These are phyloP conservation scores for Salminus brasiliensis DNA, from an alignment of 2,113 vertebrate genomes.

Conservation along the genomic window DNA sequence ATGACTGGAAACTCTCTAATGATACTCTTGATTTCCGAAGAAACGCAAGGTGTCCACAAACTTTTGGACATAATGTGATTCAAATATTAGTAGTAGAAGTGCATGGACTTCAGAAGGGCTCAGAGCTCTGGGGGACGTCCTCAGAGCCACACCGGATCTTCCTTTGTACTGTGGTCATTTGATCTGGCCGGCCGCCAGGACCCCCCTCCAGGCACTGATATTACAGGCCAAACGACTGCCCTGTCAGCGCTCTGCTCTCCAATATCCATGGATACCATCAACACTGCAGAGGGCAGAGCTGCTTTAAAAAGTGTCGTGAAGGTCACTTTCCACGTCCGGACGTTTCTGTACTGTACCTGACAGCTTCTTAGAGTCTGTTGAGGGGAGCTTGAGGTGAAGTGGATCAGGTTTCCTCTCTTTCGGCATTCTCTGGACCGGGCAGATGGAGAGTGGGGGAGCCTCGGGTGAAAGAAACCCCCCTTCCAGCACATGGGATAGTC, in stretches of 20 bases:
- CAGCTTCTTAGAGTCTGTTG: background rate
- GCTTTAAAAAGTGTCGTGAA: background rate
- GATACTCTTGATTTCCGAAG: too few relatives aligned
- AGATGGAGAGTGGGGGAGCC: background rate
- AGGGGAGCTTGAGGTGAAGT: background rate
- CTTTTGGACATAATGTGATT: too few relatives aligned
- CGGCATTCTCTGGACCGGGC: background rate
- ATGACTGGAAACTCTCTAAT: too few relatives aligned
- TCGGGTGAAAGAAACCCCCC: background rate
- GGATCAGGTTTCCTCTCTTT: background rate
- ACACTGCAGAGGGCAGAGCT: slow-evolving; percentile 25
- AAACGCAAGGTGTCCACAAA: too few relatives aligned
- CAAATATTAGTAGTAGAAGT: too few relatives aligned
- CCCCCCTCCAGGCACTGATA: slow-evolving; percentile 24
- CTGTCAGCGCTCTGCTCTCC: background rate
- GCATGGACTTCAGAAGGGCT: too few relatives aligned
- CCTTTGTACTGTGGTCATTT: background rate
- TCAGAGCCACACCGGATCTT: background rate
- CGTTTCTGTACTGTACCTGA: background rate
- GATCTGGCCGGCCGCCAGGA: background rate
- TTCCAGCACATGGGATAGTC: background rate
- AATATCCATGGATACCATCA: slow-evolving; percentile 51
- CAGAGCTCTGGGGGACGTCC: too few relatives aligned
- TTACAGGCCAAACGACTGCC: slow-evolving; percentile 33
- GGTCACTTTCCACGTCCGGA: background rate